Percentiles rank a stretch among this genome's conserved stretches.
These are phyloP conservation scores for Parochlus steinenii DNA, from an alignment of 2,888 invertebrate genomes.

Conservation along the genomic window DNA sequence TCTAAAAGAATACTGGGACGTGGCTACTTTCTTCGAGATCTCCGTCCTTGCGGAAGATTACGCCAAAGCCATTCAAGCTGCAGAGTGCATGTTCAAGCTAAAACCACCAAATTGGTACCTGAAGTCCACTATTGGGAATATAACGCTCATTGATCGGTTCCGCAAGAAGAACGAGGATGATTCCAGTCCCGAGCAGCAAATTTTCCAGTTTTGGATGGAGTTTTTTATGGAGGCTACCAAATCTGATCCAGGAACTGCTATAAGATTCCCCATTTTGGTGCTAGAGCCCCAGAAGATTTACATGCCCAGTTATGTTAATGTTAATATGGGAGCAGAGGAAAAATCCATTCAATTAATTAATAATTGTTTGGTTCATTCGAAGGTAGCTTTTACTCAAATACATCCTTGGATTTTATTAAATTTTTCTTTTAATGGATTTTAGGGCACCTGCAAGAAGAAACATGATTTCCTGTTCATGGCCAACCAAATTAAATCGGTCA, in stretches of 20 bases:
- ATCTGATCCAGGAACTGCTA: slow-evolving; percentile 57
- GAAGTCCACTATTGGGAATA: slow-evolving; percentile 94
- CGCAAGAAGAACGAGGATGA: slow-evolving; percentile 62
- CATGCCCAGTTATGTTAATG: slow-evolving; percentile 91
- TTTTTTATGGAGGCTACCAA: slow-evolving; percentile 92
- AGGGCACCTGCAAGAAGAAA: slow-evolving; percentile 65
- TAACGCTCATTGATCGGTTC: slow-evolving; percentile 81
- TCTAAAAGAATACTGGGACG: slow-evolving; percentile 96
- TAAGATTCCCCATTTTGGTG: slow-evolving; percentile 63
- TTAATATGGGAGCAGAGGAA: slow-evolving; percentile 87
- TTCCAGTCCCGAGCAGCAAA: slow-evolving; percentile 64
- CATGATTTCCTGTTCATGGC: slow-evolving; percentile 91
- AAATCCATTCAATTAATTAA: slow-evolving; percentile 81
- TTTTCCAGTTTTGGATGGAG: slow-evolving; percentile 97
- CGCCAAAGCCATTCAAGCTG: slow-evolving; percentile 90
- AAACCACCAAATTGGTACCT: slow-evolving; percentile 90
- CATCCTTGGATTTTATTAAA: too few relatives aligned
- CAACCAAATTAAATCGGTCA: slow-evolving; percentile 38
- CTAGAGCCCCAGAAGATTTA: slow-evolving; percentile 83
- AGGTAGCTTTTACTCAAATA: too few relatives aligned
- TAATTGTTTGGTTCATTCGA: slow-evolving; percentile 62
- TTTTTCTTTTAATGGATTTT: too few relatives aligned
- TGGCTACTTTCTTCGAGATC: slow-evolving; percentile 96
- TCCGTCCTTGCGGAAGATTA: slow-evolving; percentile 95
- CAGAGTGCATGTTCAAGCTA: slow-evolving; percentile 81